Conservation (phyloP, 2,888 invertebrate genomes). For the Crocallis elinguaria region DNA sequence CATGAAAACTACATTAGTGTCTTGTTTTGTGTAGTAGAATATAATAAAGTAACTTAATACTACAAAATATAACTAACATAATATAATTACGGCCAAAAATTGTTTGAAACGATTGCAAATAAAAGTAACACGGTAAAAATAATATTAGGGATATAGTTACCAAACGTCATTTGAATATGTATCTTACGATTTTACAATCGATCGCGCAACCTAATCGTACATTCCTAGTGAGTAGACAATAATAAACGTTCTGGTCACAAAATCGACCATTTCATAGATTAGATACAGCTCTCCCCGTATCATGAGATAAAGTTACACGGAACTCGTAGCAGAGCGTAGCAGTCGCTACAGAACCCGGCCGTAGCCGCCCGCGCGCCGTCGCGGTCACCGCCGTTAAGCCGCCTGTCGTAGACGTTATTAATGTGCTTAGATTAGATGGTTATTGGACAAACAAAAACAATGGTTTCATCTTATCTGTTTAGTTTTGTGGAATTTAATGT, state of each 20-base stretch:
- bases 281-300: background rate
- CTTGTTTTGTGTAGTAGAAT: too few relatives aligned
- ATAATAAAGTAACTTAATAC: too few relatives aligned
- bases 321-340: constrained; percentile 50
- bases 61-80: too few relatives aligned
- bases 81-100: too few relatives aligned
- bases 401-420: constrained; percentile 7
- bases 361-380: constrained; percentile 49
- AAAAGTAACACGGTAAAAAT: too few relatives aligned
- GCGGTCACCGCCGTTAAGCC: constrained; percentile 10
- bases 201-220: too few relatives aligned
- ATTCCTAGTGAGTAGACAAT: background rate
- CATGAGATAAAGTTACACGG: constrained; percentile 9
- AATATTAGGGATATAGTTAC: too few relatives aligned
- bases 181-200: too few relatives aligned
- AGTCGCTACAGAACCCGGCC: constrained; percentile 62
- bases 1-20: background rate
- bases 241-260: background rate
- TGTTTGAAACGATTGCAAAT: too few relatives aligned
- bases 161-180: too few relatives aligned
- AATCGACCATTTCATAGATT: background rate
- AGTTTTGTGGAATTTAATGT: background rate
- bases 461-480: background rate
- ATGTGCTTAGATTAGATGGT: background rate
- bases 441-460: background rate